Conservation (phyloP, 53 echinoderm and acorn worm genomes). For the Patiria pectinifera region DNA sequence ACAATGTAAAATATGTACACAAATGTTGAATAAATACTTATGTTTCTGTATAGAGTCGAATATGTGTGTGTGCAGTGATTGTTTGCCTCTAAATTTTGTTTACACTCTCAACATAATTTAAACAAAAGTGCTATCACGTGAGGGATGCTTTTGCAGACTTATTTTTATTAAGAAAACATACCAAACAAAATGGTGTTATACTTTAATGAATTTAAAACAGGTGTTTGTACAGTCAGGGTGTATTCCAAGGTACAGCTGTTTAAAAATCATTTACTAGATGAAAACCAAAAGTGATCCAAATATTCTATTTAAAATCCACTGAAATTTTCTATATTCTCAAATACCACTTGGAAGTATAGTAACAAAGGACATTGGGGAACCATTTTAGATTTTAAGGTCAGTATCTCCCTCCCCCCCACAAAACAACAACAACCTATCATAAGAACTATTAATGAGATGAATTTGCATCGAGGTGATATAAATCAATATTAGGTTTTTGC, state of each 20-base stretch:
- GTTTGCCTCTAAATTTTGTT: not conserved
- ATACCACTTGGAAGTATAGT: no score
- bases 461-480: no score
- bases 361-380: no score
- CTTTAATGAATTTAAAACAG: not conserved
- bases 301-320: not conserved
- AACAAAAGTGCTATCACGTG: not conserved
- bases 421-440: no score
- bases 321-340: not conserved
- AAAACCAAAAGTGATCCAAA: not conserved
- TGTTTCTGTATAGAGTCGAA: slow-evolving; percentile 12
- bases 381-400: no score
- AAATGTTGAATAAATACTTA: slow-evolving; percentile 6
- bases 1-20: slow-evolving; percentile 38
- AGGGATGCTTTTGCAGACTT: not conserved
- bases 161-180: slow-evolving; percentile 1
- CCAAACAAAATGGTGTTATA: not conserved
- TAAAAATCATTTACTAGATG: not conserved
- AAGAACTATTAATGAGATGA: no score
- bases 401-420: no score
- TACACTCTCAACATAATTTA: not conserved
- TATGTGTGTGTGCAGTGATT: not conserved
- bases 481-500: no score
- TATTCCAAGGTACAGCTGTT: not conserved
- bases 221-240: not conserved